Base-by-base conservation (phyloP, 2,888 invertebrate genomes). In the Zaprionus lineosus region DNA sequence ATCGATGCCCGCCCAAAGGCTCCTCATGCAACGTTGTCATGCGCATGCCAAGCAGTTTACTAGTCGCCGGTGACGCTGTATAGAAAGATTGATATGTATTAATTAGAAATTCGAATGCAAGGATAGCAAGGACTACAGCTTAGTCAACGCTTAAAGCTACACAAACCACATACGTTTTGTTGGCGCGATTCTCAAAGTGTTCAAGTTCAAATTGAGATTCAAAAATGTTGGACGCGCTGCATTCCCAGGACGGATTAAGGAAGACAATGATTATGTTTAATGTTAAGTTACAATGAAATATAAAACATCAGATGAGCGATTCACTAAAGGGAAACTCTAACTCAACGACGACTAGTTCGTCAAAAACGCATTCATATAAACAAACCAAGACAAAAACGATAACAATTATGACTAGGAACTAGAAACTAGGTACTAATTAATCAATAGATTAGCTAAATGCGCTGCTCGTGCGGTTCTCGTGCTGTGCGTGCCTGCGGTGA, bases 141-240 rank as follows among this genome's bases (percentile, higher is more conserved):
- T 48, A 48, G 19, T 51, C 41, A 28, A 18, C 19, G 9, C 62
- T 66, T 68, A 66, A 19, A 37, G 29, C 41, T 79, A 73, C 19
- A 81, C 84, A 81, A 85, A 81, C 83, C 91, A 96, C 96, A 92
- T 96, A 96, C 96, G 95, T 95, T 96, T 96, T 91, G 93, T 93
- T 89, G 95, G 96, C 92, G 95, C 95, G 90, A 95, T 94, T 91
- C 96, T 94, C 92, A 96, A 93, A 89, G 95, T 94, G 93, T 96
- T 97, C 92, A 96, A 94, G 93, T 96, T 97, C 93, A 96, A 93
- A 93, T 95, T 97, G 93, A 98, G 95, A 94, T 97, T 98, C 92
- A 98, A 95, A 94, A 97, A 98, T 91, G 97, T 98, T 90, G 98
- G 98, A 89, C 98, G 96, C 91, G 98, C 98, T 98, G 97, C 93